Evolutionary conservation across 2,888 invertebrate genomes (phyloP).

Genomic region (Liopterus haemorrhoidalis): DNA sequence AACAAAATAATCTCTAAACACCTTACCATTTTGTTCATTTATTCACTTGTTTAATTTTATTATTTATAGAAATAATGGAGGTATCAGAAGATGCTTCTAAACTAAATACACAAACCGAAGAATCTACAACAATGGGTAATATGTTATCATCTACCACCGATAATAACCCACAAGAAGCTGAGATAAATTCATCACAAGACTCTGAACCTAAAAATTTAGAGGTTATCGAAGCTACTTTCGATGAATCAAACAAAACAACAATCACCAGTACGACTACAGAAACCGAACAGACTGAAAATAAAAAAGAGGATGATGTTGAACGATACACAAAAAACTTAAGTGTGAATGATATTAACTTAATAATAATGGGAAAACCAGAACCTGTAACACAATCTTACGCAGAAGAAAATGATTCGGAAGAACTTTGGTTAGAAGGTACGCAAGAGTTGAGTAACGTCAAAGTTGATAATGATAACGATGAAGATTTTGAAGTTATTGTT

Average conservation of each 20-base stretch:
- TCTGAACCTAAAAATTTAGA: conserved; percentile 9
- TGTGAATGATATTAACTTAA: conserved; percentile 9
- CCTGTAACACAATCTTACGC: conserved; percentile 1
- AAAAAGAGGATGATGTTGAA: background rate
- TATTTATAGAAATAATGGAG: no score
- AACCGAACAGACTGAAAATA: background rate
- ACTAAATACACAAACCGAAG: conserved; percentile 22
- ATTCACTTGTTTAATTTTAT: no score
- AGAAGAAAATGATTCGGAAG: conserved; percentile 15
- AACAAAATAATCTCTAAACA: no score
- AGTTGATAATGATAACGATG: conserved; percentile 17
- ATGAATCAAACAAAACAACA: no score
- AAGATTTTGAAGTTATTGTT: conserved; percentile 20
- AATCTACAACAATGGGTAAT: conserved; percentile 42
- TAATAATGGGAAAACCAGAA: background rate
- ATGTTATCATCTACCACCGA: conserved; percentile 36
- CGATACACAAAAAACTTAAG: background rate
- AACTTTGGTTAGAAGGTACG: conserved; percentile 14
- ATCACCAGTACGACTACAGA: background rate
- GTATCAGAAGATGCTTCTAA: no score
- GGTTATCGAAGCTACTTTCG: conserved; percentile 8
- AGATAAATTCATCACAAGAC: background rate
- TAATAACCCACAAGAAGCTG: conserved; percentile 37
- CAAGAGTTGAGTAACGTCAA: conserved; percentile 7
- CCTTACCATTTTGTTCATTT: no score